A percentile compares a stretch with the other conserved stretches of the same genome.
Evolutionary conservation across 2,888 invertebrate species (phyloP).

Genomic region (Cephonodes hylas): DNA sequence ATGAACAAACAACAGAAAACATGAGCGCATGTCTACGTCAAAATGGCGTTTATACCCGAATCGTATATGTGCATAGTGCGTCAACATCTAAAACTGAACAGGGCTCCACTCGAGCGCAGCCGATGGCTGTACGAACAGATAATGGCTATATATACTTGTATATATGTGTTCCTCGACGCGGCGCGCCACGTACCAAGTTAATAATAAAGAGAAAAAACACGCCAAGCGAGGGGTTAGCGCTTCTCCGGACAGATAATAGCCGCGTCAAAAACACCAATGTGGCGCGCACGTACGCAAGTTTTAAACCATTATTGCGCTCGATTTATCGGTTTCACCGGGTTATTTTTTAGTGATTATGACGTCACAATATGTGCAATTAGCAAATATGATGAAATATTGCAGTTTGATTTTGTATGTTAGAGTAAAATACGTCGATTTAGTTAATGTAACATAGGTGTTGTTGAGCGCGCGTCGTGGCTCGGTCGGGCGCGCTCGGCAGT

Average conservation of each 20-base stretch:
- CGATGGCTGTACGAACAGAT: neutral
- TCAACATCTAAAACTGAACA: slow-evolving; percentile 12
- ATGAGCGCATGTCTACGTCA: neutral
- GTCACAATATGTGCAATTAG: slow-evolving; percentile 19
- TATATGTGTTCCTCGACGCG: slow-evolving; percentile 21
- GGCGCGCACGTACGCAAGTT: slow-evolving; percentile 29
- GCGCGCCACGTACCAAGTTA: slow-evolving; percentile 54
- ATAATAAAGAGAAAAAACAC: slow-evolving; percentile 77
- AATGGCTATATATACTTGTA: neutral
- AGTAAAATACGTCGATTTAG: neutral
- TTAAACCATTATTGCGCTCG: slow-evolving; percentile 26
- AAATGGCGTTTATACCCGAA: neutral
- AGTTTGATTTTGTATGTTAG: slow-evolving; percentile 11
- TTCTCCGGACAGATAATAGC: slow-evolving; percentile 57
- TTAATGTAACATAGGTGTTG: slow-evolving; percentile 39
- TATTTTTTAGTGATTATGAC: neutral
- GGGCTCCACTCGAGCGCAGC: neutral
- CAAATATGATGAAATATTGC: slow-evolving; percentile 31
- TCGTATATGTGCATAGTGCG: neutral
- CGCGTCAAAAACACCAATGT: slow-evolving; percentile 50
- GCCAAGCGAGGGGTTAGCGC: slow-evolving; percentile 67
- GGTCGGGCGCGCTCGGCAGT: slow-evolving; percentile 61
- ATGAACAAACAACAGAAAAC: neutral
- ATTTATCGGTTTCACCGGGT: neutral
- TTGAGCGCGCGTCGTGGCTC: slow-evolving; percentile 43